Conservation (phyloP, 2,888 invertebrate species). For the Trichopria drosophilae region DNA sequence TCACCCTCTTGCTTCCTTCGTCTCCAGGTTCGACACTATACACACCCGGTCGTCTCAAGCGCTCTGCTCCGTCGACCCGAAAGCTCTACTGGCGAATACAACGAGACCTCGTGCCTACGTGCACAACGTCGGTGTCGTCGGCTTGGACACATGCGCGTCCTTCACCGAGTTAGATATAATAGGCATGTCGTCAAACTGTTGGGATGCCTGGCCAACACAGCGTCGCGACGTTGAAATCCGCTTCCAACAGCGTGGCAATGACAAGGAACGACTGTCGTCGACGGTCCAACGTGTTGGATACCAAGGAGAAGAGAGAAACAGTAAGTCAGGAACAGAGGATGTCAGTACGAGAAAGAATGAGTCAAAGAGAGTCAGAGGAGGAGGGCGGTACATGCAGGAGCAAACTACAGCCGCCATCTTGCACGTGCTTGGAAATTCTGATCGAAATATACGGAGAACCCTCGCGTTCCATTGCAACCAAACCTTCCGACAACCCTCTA, state of each 20-base stretch:
- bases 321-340: slow-evolving; percentile 19
- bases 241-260: slow-evolving; percentile 27
- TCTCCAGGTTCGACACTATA: slow-evolving; percentile 27
- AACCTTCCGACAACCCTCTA: no score
- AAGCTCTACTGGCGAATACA: slow-evolving; percentile 13
- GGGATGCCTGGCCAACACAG: slow-evolving; percentile 50
- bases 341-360: slow-evolving; percentile 32
- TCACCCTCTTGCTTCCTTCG: slow-evolving; percentile 18
- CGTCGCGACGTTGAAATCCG: slow-evolving; percentile 38
- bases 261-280: slow-evolving; percentile 38
- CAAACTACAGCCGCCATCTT: slow-evolving; percentile 58
- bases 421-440: slow-evolving; percentile 55
- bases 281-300: no score
- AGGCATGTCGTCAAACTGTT: slow-evolving; percentile 55
- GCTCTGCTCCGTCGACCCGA: slow-evolving; percentile 14
- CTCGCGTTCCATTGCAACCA: no score
- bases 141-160: slow-evolving; percentile 13
- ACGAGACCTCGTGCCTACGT: slow-evolving; percentile 10
- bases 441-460: slow-evolving; percentile 40
- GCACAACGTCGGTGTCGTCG: slow-evolving; percentile 22
- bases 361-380: slow-evolving; percentile 35
- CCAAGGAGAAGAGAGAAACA: slow-evolving; percentile 28
- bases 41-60: slow-evolving; percentile 24
- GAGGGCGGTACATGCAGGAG: slow-evolving; percentile 51
- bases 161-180: slow-evolving; percentile 43